Conservation (phyloP, 2,113 vertebrate genomes). For the Agelaius phoeniceus region DNA sequence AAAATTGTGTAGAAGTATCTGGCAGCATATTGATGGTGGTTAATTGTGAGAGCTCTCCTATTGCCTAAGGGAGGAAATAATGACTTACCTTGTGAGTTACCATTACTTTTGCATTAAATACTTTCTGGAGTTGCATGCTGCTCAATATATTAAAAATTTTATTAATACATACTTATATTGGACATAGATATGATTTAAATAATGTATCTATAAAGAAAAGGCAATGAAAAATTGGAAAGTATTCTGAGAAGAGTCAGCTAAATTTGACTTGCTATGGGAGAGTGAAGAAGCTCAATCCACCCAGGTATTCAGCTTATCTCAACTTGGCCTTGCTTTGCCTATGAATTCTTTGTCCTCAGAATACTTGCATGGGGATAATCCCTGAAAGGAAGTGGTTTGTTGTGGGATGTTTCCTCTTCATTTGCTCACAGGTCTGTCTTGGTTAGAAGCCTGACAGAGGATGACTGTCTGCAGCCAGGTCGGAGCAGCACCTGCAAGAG, state of each 20-base stretch:
- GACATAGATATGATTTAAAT: neutral
- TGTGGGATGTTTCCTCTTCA: neutral
- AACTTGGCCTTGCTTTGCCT: neutral
- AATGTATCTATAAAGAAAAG: neutral
- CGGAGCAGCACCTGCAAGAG: neutral
- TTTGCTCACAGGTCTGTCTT: neutral
- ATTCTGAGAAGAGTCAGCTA: neutral
- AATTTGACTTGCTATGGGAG: neutral
- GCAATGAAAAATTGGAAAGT: neutral
- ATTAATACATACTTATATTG: neutral
- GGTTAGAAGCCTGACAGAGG: neutral
- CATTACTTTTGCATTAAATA: neutral
- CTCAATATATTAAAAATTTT: neutral
- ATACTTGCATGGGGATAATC: neutral
- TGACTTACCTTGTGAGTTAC: neutral
- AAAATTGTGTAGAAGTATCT: neutral
- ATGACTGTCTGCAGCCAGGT: neutral
- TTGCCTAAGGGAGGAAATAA: neutral
- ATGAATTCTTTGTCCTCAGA: neutral
- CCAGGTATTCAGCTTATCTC: neutral
- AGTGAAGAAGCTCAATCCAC: neutral
- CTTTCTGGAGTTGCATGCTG: neutral
- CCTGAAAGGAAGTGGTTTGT: neutral
- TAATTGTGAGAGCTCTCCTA: neutral
- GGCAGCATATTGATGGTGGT: fast-evolving